Evolutionary conservation across 1,140 invertebrate species (phyloP).

Genomic region (Camponotus pennsylvanicus): DNA sequence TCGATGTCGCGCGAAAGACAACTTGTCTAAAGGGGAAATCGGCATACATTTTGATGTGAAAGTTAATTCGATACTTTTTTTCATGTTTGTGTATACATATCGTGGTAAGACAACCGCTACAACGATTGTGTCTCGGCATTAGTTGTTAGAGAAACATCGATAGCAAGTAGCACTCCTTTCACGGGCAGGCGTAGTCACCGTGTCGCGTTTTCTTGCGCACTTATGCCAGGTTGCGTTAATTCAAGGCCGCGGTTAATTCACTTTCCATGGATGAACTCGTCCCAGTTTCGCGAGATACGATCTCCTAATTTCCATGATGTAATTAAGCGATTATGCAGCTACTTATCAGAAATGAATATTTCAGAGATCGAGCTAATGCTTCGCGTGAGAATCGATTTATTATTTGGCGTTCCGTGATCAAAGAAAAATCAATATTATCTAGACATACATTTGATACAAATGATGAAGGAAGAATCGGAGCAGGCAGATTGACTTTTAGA

Average conservation of each 20-base stretch:
- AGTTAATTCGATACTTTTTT: slow-evolving; percentile 13
- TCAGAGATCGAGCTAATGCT: not conserved
- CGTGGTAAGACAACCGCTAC: not conserved
- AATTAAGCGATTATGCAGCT: not conserved
- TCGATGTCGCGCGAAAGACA: not conserved
- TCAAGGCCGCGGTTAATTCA: slow-evolving; percentile 46
- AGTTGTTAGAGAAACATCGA: slow-evolving; percentile 5
- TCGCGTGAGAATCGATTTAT: not conserved
- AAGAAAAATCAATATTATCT: not conserved
- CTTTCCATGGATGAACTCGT: slow-evolving; percentile 57
- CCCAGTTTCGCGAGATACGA: slow-evolving; percentile 25
- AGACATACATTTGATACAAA: not conserved
- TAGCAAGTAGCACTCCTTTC: slow-evolving; percentile 23
- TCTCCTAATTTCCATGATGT: not conserved
- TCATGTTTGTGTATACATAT: slow-evolving; percentile 2
- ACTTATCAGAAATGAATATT: not conserved
- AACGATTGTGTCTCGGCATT: not conserved
- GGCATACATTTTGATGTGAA: slow-evolving; percentile 15
- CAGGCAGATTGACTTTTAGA: not conserved
- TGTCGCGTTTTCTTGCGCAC: not conserved
- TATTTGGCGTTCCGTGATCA: not conserved
- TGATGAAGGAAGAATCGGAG: not conserved
- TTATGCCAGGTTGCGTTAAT: not conserved
- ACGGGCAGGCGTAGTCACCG: slow-evolving; percentile 34
- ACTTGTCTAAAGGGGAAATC: slow-evolving; percentile 6